Percentiles rank a stretch among this genome's conserved stretches.
Evolutionary conservation across 30 jellyfish, hydroid and myxozoan genomes (phyloP).

Genomic region (Calvadosia cruxmelitensis): DNA sequence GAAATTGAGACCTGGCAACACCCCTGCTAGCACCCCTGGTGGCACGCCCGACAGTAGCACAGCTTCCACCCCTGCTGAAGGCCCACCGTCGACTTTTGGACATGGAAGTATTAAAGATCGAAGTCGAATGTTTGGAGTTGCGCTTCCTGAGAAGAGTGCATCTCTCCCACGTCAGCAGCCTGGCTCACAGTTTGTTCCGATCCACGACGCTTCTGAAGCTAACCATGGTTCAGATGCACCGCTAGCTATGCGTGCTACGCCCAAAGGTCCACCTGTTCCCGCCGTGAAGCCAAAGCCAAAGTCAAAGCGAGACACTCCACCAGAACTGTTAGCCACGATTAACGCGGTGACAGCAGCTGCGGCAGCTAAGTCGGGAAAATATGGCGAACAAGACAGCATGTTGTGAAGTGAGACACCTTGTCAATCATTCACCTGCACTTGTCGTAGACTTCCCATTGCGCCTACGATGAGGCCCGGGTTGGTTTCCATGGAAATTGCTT

Average conservation of each 20-base stretch:
- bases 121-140: constrained; percentile 16
- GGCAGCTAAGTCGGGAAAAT: constrained; percentile 58
- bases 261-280: constrained; percentile 59
- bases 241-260: constrained; percentile 9
- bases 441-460: too few species aligned
- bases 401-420: too few species aligned
- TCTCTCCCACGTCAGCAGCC: constrained; percentile 27
- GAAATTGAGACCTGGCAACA: neutral
- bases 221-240: constrained; percentile 2
- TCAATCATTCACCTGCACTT: too few species aligned
- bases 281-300: constrained; percentile 72
- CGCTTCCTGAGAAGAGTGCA: constrained; percentile 11
- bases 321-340: constrained; percentile 71
- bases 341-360: constrained; percentile 64
- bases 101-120: constrained; percentile 55
- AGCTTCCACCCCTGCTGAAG: constrained; percentile 25
- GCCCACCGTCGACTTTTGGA: constrained; percentile 15
- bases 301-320: constrained; percentile 23
- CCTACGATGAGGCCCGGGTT: too few species aligned
- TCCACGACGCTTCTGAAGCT: neutral
- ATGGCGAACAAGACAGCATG: constrained; percentile 16
- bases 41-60: constrained; percentile 15
- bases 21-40: constrained; percentile 36
- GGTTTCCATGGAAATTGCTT: too few species aligned
- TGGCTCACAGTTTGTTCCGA: constrained; percentile 20